Percentiles rank a stretch among this genome's conserved stretches.
phyloP scores from a whole-genome alignment of 1,140 invertebrate genomes.

The Lucilia cuprina region DNA sequence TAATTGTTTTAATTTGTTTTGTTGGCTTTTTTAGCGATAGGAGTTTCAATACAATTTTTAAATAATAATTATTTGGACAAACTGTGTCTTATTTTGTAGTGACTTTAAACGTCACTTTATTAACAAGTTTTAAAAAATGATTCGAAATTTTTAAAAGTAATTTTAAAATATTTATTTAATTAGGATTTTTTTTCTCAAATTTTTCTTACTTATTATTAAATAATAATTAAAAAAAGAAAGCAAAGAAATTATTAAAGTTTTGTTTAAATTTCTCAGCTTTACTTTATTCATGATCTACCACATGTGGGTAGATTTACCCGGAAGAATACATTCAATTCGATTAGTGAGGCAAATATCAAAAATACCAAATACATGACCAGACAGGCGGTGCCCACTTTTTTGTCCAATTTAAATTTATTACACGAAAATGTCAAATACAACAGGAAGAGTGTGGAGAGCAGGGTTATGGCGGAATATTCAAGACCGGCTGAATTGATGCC shows the following conservation, averaged over 20 bases:
- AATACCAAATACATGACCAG: slow-evolving; percentile 81
- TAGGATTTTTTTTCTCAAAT: not conserved
- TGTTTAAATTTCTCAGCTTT: not conserved
- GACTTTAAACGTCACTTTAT: slow-evolving; percentile 1
- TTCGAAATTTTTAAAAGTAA: not conserved
- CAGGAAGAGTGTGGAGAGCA: slow-evolving; percentile 78
- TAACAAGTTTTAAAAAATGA: not conserved
- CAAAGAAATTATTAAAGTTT: not conserved
- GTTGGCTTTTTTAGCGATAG: too few species aligned
- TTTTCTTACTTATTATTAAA: not conserved
- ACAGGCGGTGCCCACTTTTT: slow-evolving; percentile 78
- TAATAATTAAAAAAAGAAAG: not conserved
- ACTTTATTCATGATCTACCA: slow-evolving; percentile 53
- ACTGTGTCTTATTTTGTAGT: not conserved
- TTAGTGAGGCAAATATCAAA: slow-evolving; percentile 79
- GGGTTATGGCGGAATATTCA: slow-evolving; percentile 81
- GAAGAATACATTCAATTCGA: slow-evolving; percentile 89
- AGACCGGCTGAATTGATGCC: slow-evolving; percentile 81
- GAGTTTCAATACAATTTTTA: not conserved
- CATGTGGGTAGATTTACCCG: slow-evolving; percentile 84
- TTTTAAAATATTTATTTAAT: not conserved
- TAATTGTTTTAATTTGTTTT: not conserved
- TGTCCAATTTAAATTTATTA: slow-evolving; percentile 82
- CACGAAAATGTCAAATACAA: slow-evolving; percentile 78
- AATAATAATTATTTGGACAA: not conserved